Conservation (phyloP, 2,888 invertebrate species). For the Ceriagrion tenellum region DNA sequence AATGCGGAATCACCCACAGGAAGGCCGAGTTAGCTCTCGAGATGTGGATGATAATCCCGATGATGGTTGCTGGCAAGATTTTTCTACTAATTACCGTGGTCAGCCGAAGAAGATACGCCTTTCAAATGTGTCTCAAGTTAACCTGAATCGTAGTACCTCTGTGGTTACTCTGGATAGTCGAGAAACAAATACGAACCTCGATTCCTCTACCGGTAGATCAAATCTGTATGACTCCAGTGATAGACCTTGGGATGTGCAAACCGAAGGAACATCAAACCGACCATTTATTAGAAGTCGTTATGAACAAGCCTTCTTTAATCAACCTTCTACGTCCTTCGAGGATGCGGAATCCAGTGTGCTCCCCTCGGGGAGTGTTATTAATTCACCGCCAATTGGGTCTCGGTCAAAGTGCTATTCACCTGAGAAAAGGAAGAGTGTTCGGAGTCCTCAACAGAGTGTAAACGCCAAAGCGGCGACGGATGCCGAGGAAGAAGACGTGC, state of each 20-base stretch:
- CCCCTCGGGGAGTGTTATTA: background rate
- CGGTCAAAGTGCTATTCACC: background rate
- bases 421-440: background rate
- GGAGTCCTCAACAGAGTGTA: background rate
- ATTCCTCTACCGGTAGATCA: background rate
- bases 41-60: conserved; percentile 28
- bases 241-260: background rate
- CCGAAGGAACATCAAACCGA: background rate
- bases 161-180: conserved; percentile 18
- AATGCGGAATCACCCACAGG: background rate
- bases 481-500: background rate
- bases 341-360: background rate
- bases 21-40: background rate
- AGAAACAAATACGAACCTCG: background rate
- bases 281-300: conserved; percentile 36
- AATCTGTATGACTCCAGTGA: conserved; percentile 3
- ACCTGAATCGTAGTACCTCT: conserved; percentile 35
- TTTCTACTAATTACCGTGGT: background rate
- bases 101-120: conserved; percentile 28
- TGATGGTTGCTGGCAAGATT: conserved; percentile 41
- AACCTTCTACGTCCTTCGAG: conserved; percentile 40
- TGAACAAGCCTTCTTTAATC: conserved; percentile 25
- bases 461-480: background rate
- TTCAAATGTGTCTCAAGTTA: conserved; percentile 51
- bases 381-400: background rate